Evolutionary conservation across 2,113 vertebrate genomes (phyloP), one percentile per base, ranked within the genome.

Genomic region (Gorsachius goisagi): DNA sequence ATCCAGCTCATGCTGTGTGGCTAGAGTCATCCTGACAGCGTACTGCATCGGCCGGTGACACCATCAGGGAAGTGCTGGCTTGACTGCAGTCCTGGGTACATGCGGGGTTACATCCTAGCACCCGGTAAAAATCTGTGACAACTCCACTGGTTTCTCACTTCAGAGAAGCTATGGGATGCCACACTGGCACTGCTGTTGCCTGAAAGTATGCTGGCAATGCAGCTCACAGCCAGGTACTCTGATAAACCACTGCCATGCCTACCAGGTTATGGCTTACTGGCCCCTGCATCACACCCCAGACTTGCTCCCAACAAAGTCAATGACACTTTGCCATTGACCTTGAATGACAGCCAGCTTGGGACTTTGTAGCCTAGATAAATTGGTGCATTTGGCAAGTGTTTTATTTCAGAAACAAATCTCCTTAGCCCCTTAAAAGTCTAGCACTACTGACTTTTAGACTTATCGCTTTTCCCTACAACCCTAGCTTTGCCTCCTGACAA

Each of bases 1-100:
- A 24, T 0, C 1, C 22, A 60, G 26, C 45, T 45, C 20, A 15
- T 0, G 1, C 3, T 18, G 7, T 2, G 0, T 45, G 63, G 12
- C 53, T 41, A 7, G 30, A n/a, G 30, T 15, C 18, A 35, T 53
- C 60, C 73, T 88, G 62, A 20, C 16, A 67, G 4, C 5, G 20
- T 17, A 9, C 24, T 33, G 35, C 19, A 35, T 35, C n/a, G 62
- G 55, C 55, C 64, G n/a, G 11, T 12, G 28, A 1, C 1, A 7
- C 47, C 22, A 9, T 15, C 7, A 37, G 17, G n/a, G 44, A 35
- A 47, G 4, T 9, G 21, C 49, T 52, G 53, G 23, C 9, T 44
- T 60, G 73, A 27, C 27, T 73, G 12, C n/a, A 4, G 18, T n/a
- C 24, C 11, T 62, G 81, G 32, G 11, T 21, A 15, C 11, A 5